Evolutionary conservation across 1,140 invertebrate genomes (phyloP).

Genomic region (Pollicipes pollicipes): DNA sequence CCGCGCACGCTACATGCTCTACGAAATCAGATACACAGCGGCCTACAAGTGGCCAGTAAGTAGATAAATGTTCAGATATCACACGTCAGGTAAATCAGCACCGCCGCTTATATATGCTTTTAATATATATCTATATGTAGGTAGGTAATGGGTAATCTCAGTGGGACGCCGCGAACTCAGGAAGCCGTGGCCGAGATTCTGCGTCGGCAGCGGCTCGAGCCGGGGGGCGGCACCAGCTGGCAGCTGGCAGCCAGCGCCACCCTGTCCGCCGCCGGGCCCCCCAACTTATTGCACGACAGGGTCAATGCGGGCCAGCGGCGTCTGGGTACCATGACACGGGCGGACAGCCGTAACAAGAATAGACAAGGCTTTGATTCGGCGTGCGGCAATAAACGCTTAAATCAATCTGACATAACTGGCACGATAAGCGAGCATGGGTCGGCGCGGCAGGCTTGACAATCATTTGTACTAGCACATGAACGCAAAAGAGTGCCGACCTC

Average conservation of each 20-base stretch:
- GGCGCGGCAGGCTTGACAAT: not conserved
- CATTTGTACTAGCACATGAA: slow-evolving; percentile 1
- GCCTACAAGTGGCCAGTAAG: not conserved
- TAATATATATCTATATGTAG: not conserved
- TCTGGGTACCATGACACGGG: too few species aligned
- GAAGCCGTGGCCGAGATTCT: not conserved
- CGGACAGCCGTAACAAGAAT: not conserved
- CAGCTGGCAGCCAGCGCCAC: too few species aligned
- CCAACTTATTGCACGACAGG: not conserved
- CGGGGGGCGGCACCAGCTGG: too few species aligned
- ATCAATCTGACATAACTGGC: not conserved
- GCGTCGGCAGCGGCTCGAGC: too few species aligned
- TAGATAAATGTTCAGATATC: not conserved
- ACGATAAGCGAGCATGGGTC: not conserved
- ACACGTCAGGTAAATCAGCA: not conserved
- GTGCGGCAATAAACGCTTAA: not conserved
- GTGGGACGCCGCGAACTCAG: not conserved
- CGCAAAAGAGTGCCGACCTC: not conserved
- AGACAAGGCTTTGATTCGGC: not conserved
- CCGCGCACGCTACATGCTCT: not conserved
- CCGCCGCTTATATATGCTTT: not conserved
- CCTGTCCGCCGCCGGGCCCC: too few species aligned
- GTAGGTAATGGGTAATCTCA: not conserved
- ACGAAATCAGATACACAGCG: not conserved
- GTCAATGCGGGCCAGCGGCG: too few species aligned